Conservation (phyloP, 2,113 vertebrate genomes). For the Gavia stellata region DNA sequence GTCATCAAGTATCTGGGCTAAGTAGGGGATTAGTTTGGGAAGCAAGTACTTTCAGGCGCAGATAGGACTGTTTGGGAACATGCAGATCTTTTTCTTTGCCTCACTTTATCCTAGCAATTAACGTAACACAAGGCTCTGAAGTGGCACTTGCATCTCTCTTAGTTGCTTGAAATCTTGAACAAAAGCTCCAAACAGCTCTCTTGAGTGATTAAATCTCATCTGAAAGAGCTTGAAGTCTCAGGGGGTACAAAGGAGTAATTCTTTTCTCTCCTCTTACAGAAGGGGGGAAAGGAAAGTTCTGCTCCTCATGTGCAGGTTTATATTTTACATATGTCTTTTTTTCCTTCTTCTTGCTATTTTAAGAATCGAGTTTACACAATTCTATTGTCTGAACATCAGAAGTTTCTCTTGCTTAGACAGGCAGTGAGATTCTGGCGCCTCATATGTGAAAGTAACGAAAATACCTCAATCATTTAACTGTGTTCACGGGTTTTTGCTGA, state of each 20-base stretch:
- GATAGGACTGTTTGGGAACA: neutral
- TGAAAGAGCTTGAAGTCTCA: neutral
- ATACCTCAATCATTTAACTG: neutral
- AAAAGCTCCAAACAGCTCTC: slow-evolving; percentile 19
- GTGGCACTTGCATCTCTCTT: neutral
- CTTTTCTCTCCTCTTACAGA: neutral
- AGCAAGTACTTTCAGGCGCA: neutral
- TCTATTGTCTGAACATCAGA: neutral
- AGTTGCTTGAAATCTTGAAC: neutral
- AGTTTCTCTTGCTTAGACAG: neutral
- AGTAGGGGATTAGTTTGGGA: neutral
- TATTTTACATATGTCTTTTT: neutral
- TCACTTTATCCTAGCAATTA: neutral
- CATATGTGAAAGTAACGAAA: neutral
- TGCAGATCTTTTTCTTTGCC: neutral
- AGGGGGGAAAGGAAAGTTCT: neutral
- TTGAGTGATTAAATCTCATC: neutral
- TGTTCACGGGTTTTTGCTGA: neutral
- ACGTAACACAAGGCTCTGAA: neutral
- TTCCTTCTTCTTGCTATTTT: neutral
- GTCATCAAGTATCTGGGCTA: neutral
- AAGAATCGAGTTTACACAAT: neutral
- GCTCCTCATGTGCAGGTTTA: neutral
- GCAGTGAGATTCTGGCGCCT: neutral
- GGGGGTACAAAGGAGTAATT: neutral